A percentile compares a stretch with the other conserved stretches of the same genome.
Evolutionary conservation across 2,113 vertebrate genomes (phyloP).

Genomic region (Oreochromis spilurus): DNA sequence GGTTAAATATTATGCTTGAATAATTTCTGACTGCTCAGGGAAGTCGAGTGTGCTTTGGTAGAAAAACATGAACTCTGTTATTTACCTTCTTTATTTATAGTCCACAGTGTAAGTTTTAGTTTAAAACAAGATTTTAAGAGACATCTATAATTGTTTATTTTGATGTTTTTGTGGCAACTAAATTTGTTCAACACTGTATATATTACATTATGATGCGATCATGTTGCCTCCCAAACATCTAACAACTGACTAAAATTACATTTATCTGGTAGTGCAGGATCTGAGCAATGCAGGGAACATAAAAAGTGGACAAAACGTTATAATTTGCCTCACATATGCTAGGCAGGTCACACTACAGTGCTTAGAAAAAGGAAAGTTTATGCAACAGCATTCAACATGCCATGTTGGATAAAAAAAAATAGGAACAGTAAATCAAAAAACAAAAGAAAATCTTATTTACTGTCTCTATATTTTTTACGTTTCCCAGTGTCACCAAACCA

Average conservation of each 20-base stretch:
- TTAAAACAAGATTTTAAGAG: background rate
- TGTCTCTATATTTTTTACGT: background rate
- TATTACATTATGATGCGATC: background rate
- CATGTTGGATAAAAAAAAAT: background rate
- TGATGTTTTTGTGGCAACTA: too few species aligned
- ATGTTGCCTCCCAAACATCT: background rate
- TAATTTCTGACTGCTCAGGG: background rate
- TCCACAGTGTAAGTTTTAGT: background rate
- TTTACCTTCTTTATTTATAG: background rate
- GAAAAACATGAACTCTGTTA: background rate
- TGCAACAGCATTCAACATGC: background rate
- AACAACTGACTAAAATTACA: background rate
- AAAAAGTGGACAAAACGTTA: background rate
- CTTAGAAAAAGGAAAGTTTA: background rate
- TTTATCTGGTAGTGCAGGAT: background rate
- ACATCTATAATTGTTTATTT: background rate
- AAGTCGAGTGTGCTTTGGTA: background rate
- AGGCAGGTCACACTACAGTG: background rate
- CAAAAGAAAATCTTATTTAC: background rate
- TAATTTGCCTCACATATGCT: accelerated
- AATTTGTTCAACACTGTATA: background rate
- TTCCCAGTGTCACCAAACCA: background rate
- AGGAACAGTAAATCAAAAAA: background rate
- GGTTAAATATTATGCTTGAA: background rate
- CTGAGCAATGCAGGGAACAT: background rate